Evolutionary conservation across 2,888 invertebrate species (phyloP).

Genomic region (Merodon equestris): DNA sequence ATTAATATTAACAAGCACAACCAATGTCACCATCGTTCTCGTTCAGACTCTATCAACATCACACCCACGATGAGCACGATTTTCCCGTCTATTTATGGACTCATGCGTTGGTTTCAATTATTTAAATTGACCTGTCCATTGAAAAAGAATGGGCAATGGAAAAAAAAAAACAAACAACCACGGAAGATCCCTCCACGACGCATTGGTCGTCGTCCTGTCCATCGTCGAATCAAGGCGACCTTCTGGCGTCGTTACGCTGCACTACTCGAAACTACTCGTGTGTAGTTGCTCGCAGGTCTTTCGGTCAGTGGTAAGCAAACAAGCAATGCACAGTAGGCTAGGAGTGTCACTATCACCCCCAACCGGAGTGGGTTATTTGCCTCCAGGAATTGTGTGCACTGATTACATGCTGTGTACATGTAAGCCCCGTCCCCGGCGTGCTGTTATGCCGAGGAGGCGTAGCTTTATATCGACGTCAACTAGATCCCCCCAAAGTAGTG

Average conservation of each 20-base stretch:
- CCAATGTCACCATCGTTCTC: slow-evolving; percentile 43
- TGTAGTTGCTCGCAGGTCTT: slow-evolving; percentile 28
- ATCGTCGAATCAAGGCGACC: slow-evolving; percentile 46
- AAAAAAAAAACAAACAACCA: slow-evolving; percentile 17
- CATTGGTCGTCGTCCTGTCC: slow-evolving; percentile 28
- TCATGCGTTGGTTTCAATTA: slow-evolving; percentile 58
- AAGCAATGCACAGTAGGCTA: background rate
- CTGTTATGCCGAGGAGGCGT: background rate
- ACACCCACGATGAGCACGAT: background rate
- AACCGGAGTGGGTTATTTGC: slow-evolving; percentile 5
- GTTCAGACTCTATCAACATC: too few species aligned
- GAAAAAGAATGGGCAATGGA: slow-evolving; percentile 4
- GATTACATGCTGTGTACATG: slow-evolving; percentile 22
- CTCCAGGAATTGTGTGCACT: slow-evolving; percentile 30
- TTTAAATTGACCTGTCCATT: slow-evolving; percentile 61
- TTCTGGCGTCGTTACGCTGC: slow-evolving; percentile 51
- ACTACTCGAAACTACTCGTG: slow-evolving; percentile 13
- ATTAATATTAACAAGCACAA: slow-evolving; percentile 49
- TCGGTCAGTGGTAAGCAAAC: slow-evolving; percentile 31
- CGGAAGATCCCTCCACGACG: background rate
- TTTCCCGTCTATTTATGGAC: slow-evolving; percentile 48
- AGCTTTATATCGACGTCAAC: too few species aligned
- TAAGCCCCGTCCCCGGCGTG: slow-evolving; percentile 10
- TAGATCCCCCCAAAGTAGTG: too few species aligned
- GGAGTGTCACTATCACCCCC: slow-evolving; percentile 32